A percentile compares a stretch with the other conserved stretches of the same genome.
Conservation (phyloP, 2,113 vertebrate species). For the Eulacestoma nigropectus region DNA sequence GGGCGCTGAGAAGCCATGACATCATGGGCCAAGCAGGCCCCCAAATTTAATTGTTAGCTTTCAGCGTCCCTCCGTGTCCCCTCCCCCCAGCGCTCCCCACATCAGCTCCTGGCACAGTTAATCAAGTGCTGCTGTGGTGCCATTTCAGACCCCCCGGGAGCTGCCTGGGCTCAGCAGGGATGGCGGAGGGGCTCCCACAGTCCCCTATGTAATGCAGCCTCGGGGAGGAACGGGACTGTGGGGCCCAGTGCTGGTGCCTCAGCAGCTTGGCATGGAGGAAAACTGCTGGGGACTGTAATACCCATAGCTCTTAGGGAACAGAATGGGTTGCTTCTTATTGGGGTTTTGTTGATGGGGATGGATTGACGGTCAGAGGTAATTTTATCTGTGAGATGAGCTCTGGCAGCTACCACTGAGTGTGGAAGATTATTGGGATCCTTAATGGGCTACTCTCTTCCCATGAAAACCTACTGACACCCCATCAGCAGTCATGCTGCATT, state of each 20-base stretch:
- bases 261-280: not conserved
- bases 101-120: not conserved
- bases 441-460: not conserved
- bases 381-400: not conserved
- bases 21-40: conserved; percentile 87
- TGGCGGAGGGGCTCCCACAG: not conserved
- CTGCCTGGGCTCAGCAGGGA: not conserved
- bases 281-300: not conserved
- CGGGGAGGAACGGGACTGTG: accelerated
- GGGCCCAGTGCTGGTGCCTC: not conserved
- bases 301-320: not conserved
- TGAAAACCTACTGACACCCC: not conserved
- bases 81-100: not conserved
- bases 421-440: not conserved
- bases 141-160: not conserved
- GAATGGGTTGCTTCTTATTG: not conserved
- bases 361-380: not conserved
- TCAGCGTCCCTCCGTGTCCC: conserved; percentile 40
- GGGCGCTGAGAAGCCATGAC: conserved; percentile 81
- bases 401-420: not conserved
- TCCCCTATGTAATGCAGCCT: not conserved
- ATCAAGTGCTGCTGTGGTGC: not conserved
- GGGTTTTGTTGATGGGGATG: not conserved
- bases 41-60: conserved; percentile 69
- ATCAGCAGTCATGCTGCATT: not conserved